Conservation (phyloP, 2,797 vertebrate genomes). For the Cynopterus sphinx region DNA sequence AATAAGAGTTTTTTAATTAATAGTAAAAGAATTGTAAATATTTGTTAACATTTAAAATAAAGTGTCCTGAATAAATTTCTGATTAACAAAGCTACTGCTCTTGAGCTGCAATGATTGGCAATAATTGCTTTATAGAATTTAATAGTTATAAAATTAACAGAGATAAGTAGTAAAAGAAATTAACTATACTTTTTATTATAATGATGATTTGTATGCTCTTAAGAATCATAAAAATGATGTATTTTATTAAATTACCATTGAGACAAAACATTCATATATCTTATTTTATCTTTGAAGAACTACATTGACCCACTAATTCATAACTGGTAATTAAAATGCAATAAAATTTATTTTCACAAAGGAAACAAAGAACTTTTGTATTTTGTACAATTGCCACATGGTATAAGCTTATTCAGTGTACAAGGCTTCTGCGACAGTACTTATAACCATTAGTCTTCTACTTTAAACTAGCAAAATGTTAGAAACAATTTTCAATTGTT, state of each 20-base stretch:
- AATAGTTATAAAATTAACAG: conserved; percentile 64
- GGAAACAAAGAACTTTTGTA: background rate
- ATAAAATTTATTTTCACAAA: conserved; percentile 51
- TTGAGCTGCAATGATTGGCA: conserved; percentile 71
- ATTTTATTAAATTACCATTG: conserved; percentile 65
- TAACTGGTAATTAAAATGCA: conserved; percentile 9
- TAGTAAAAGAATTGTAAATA: conserved; percentile 60
- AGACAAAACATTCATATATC: conserved; percentile 36
- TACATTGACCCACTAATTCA: conserved; percentile 26
- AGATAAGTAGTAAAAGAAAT: conserved; percentile 45
- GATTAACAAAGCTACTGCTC: conserved; percentile 75
- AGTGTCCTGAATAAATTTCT: conserved; percentile 65
- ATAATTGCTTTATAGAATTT: conserved; percentile 57
- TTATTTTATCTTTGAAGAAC: conserved; percentile 1
- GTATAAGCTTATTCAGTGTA: background rate
- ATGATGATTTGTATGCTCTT: conserved; percentile 53
- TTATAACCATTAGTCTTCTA: background rate
- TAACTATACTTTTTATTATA: background rate
- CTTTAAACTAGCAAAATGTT: background rate
- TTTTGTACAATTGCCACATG: conserved; percentile 46
- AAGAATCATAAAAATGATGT: conserved; percentile 45
- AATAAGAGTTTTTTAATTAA: background rate
- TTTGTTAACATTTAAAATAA: conserved; percentile 61
- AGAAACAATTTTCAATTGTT: background rate
- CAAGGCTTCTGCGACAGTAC: background rate